Evolutionary conservation across 2,888 invertebrate genomes (phyloP), one percentile per base, ranked within the genome.

Genomic region (Pandemis heparana): DNA sequence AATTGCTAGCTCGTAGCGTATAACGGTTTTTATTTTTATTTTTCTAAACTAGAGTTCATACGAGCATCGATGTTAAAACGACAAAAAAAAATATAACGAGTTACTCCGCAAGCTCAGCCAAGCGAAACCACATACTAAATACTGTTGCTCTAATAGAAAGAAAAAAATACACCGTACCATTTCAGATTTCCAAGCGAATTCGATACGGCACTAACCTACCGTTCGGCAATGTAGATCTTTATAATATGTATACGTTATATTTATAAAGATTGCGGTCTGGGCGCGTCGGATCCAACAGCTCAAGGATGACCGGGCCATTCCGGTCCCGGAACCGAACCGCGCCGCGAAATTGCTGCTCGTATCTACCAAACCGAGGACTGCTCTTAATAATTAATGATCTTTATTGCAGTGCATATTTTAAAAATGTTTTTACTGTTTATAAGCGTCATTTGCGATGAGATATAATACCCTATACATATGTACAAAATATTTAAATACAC

Each of bases 321-420:
- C 70, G 65, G 74, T 70, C 74, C 74, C 74, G 74, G 74, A 74
- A 74, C 70, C 51, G 68, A 59, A 16, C 65, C 14, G 63, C 56
- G 56, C 56, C 41, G 67, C 72, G 66, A 72, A 72, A 72, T 72
- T 72, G 72, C 72, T 67, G 66, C 41, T 64, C 59, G 64, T 72
- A 67, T 72, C 71, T 61, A 66, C 66, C 69, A 69, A 66, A 71
- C 64, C 56, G 53, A 67, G 60, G 63, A 60, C 70, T 74, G 70
- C 69, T 74, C 70, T 74, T 74, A 74, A 74, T 74, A 74, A 74
- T 74, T 74, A 74, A 74, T 74, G 74, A 70, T 74, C 69, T 70
- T 74, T 70, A 74, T 70, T 65, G 70, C 53, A 70, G 48, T 65
- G 69, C 60, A 69, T 64, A 23, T 64, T 70, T 65, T 65, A 46